Evolutionary conservation across 2,888 invertebrate species (phyloP).

Genomic region (Thymelicus lineola): DNA sequence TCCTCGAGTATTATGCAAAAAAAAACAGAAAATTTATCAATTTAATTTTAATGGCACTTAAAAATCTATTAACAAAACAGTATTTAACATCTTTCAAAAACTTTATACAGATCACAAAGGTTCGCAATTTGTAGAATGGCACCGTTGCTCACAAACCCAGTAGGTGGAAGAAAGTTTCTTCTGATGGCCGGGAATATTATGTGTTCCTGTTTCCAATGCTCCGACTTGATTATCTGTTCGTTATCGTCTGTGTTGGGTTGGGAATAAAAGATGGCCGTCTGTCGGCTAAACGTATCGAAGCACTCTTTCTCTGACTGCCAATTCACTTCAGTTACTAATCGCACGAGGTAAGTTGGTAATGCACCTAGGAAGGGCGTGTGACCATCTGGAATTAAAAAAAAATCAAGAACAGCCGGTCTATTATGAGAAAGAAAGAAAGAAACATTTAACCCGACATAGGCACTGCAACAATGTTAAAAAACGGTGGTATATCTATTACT

Average conservation of each 20-base stretch:
- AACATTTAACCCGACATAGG: no score
- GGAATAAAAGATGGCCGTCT: conserved; percentile 92
- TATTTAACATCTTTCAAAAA: conserved; percentile 96
- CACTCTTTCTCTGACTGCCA: conserved; percentile 95
- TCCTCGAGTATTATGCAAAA: no score
- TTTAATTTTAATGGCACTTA: conserved; percentile 1
- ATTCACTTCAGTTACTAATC: conserved; percentile 94
- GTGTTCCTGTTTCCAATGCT: conserved; percentile 93
- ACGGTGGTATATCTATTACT: no score
- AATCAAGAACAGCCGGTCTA: no score
- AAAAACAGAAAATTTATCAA: not conserved
- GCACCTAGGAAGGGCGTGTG: conserved; percentile 93
- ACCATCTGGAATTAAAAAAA: conserved; percentile 85
- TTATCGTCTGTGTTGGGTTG: conserved; percentile 66
- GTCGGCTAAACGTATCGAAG: conserved; percentile 92
- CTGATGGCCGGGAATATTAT: conserved; percentile 93
- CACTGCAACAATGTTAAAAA: no score
- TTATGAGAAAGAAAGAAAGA: no score
- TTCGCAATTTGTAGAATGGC: conserved; percentile 94
- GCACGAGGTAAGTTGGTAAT: conserved; percentile 92
- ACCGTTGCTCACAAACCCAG: conserved; percentile 89
- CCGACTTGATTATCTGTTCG: conserved; percentile 76
- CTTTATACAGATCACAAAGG: conserved; percentile 96
- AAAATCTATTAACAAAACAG: conserved; percentile 5
- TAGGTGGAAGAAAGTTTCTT: conserved; percentile 90